A percentile compares a stretch with the other conserved stretches of the same genome.
These are phyloP conservation scores for Globia sparganii DNA, from an alignment of 2,888 invertebrate species.

Conservation along the genomic window DNA sequence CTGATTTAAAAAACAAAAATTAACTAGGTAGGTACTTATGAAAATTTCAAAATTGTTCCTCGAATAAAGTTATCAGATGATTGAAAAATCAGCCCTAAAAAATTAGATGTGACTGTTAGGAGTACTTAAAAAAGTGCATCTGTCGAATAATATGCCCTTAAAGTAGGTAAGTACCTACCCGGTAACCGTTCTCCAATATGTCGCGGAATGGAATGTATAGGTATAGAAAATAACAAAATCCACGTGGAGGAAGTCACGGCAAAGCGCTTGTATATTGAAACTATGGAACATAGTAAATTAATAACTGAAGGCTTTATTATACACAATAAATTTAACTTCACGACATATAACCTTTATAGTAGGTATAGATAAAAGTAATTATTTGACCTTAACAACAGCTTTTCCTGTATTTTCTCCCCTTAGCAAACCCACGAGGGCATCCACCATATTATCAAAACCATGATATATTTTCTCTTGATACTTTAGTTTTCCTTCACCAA, in stretches of 20 bases:
- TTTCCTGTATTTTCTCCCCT: slow-evolving; percentile 93
- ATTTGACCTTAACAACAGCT: slow-evolving; percentile 91
- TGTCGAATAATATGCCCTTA: too few relatives aligned
- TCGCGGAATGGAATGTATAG: neutral
- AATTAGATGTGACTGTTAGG: too few relatives aligned
- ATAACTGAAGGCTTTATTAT: neutral
- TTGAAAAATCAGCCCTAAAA: too few relatives aligned
- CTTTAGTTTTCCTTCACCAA: slow-evolving; percentile 92
- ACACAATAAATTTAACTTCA: neutral
- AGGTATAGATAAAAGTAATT: slow-evolving; percentile 60
- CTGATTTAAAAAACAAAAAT: too few relatives aligned
- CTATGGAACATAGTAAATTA: neutral
- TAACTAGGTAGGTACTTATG: too few relatives aligned
- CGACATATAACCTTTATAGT: too few relatives aligned
- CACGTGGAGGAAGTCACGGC: neutral
- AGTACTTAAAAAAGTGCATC: too few relatives aligned
- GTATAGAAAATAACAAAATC: neutral
- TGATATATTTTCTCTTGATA: slow-evolving; percentile 92
- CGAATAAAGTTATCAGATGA: too few relatives aligned
- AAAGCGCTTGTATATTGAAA: neutral
- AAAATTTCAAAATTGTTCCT: too few relatives aligned
- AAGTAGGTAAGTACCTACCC: too few relatives aligned
- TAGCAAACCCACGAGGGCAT: slow-evolving; percentile 92
- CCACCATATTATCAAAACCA: slow-evolving; percentile 94
- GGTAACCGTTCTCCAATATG: too few relatives aligned